Evolutionary conservation across 2,797 vertebrate species (phyloP), one percentile per base, ranked within the genome.

Genomic region (Crax fasciolata): DNA sequence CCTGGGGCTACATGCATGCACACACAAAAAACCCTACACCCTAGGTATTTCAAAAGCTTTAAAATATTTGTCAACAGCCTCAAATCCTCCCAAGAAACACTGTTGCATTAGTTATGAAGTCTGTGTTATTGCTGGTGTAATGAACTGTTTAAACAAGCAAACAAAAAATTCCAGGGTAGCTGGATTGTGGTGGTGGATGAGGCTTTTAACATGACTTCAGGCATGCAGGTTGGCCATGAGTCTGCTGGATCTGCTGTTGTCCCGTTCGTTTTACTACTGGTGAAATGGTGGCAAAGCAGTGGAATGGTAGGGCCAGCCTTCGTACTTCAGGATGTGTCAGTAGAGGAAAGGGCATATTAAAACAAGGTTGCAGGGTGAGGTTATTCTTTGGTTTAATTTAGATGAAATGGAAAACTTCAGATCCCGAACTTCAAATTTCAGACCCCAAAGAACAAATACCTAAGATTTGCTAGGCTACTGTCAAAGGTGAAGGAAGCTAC

Each of bases 11-110:
- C 87, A 15, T n/a, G 25, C 39, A 12, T 20, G 25, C 21, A 17
- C 28, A 15, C 5, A 65, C 18, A 35, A 23, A 21, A 21, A 23
- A 5, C n/a, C 35, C 35, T 35, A 41, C 77, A 77, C 90, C 28
- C 11, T 32, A 44, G 8, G 13, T 51, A 7, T 66, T 73, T 7
- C 73, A 68, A 72, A 93, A 90, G n/a, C 58, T 32, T 90, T 55
- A 68, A 86, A 86, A n/a, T 94, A 71, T 39, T 88, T 86, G 62
- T 77, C 80, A 85, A 38, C 80, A 78, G 39, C 58, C 43, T 93
- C 21, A 54, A 24, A 77, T 66, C 14, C 48, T 95, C 43, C 46
- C 39, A 62, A n/a, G 85, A 90, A 86, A 55, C 23, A 30, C 20
- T 49, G 30, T 43, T 86, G 24, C 66, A 28, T 84, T 83, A 86